A percentile compares a stretch with the other conserved stretches of the same genome.
Evolutionary conservation across 2,888 invertebrate genomes (phyloP).

Genomic region (Spisula solida): DNA sequence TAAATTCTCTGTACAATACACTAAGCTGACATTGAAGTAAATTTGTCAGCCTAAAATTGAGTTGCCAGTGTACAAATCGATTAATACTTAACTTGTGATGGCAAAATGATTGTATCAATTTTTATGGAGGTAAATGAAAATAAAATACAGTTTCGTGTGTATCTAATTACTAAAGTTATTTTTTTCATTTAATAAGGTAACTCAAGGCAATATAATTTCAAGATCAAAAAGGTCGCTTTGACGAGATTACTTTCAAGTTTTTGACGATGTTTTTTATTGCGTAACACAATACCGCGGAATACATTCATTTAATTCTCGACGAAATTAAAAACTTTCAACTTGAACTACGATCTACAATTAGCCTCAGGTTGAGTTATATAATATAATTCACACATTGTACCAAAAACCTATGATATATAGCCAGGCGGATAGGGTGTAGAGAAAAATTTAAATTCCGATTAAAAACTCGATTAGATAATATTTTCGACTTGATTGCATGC

Average conservation of each 20-base stretch:
- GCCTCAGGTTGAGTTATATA: neutral
- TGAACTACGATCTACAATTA: neutral
- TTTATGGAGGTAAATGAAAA: neutral
- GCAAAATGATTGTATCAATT: neutral
- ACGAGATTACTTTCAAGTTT: neutral
- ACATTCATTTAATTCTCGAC: neutral
- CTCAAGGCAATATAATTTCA: neutral
- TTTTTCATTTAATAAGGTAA: neutral
- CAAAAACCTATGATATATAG: too few species aligned
- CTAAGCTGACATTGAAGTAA: too few species aligned
- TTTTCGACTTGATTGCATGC: too few species aligned
- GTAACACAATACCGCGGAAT: neutral
- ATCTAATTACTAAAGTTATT: neutral
- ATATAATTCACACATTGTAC: neutral
- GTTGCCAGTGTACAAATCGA: too few species aligned
- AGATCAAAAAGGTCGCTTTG: constrained; percentile 8
- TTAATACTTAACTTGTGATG: too few species aligned
- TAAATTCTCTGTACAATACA: too few species aligned
- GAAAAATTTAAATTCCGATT: too few species aligned
- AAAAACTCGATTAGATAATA: too few species aligned
- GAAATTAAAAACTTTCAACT: constrained; percentile 5
- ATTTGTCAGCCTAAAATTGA: too few species aligned
- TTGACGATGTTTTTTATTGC: neutral
- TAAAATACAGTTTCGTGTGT: neutral
- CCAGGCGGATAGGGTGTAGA: too few species aligned